Conservation (phyloP, 2,888 invertebrate genomes). For the Lagria hirta region DNA sequence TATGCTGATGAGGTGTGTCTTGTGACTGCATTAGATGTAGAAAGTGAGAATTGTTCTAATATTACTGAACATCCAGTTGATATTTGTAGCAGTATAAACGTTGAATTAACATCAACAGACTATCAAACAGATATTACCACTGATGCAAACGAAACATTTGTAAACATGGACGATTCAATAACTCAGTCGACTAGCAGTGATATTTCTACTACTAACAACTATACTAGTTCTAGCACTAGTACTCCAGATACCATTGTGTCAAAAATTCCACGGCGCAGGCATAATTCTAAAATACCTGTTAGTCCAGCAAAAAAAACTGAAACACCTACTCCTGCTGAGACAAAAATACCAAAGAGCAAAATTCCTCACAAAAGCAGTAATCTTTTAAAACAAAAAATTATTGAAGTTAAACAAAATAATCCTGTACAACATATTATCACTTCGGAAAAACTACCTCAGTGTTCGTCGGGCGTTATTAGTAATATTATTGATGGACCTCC, state of each 20-base stretch:
- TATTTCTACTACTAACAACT: conserved; percentile 48
- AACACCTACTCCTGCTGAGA: conserved; percentile 43
- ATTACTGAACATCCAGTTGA: conserved; percentile 50
- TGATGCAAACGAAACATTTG: too few relatives aligned
- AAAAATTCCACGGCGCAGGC: conserved; percentile 56
- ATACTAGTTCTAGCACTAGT: conserved; percentile 67
- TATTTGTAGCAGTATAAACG: conserved; percentile 50
- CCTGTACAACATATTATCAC: conserved; percentile 48
- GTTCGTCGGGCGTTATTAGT: conserved; percentile 47
- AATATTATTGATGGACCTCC: conserved; percentile 56
- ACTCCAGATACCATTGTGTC: conserved; percentile 73
- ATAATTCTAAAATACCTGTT: conserved; percentile 42
- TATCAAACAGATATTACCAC: conserved; percentile 35
- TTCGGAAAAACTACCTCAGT: conserved; percentile 50
- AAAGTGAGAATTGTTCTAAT: conserved; percentile 52
- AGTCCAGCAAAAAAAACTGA: conserved; percentile 50
- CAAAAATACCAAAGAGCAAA: conserved; percentile 59
- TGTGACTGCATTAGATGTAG: conserved; percentile 51
- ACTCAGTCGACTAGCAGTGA: conserved; percentile 46
- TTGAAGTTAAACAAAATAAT: conserved; percentile 36
- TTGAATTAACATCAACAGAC: conserved; percentile 45
- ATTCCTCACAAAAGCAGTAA: conserved; percentile 57
- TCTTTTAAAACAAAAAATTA: conserved; percentile 47
- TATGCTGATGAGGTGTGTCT: conserved; percentile 54
- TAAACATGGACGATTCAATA: conserved; percentile 32